These are phyloP conservation scores for Ischnura elegans DNA, from an alignment of 2,888 invertebrate species.

Conservation along the genomic window DNA sequence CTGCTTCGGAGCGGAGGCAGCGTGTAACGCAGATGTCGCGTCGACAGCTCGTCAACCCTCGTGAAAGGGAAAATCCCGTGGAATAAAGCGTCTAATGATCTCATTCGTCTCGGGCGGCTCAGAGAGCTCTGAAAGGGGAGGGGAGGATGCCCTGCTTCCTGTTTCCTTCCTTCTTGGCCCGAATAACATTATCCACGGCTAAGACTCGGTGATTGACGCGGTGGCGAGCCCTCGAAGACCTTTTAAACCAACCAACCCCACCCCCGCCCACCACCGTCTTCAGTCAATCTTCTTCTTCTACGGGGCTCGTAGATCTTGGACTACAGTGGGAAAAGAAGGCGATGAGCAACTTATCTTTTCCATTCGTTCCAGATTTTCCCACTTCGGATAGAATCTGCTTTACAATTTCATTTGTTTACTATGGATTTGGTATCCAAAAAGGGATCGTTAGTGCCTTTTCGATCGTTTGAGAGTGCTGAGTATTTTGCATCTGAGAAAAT, in stretches of 20 bases:
- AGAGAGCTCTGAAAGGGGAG: background rate
- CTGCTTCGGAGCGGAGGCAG: background rate
- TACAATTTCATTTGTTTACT: too few species aligned
- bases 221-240: background rate
- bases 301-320: background rate
- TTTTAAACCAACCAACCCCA: background rate
- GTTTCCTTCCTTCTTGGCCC: background rate
- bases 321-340: background rate
- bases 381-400: background rate
- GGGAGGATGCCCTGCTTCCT: background rate
- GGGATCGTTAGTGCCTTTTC: too few species aligned
- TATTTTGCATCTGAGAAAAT: too few species aligned
- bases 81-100: conserved; percentile 31
- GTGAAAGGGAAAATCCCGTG: background rate
- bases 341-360: background rate
- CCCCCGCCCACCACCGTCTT: background rate
- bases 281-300: background rate
- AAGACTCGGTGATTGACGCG: conserved; percentile 1
- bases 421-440: too few species aligned
- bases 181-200: conserved; percentile 8
- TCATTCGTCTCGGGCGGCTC: background rate
- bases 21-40: background rate
- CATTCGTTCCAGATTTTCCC: background rate
- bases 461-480: too few species aligned
- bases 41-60: background rate